A percentile compares a stretch with the other conserved stretches of the same genome.
phyloP scores from a whole-genome alignment of 2,888 invertebrate genomes.

The Drosophila imparisetae region DNA sequence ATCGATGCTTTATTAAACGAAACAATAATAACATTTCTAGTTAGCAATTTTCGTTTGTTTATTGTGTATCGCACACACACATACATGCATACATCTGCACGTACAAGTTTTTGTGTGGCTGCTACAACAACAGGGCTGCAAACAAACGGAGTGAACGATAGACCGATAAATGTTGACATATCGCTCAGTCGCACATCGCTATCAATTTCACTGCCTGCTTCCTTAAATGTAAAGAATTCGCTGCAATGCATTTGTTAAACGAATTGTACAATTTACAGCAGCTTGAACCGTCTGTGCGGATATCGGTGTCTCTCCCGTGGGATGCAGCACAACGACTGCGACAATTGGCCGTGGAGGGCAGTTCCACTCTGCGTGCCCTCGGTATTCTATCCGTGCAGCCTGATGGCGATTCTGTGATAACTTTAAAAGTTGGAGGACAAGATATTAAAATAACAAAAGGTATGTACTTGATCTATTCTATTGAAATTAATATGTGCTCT shows the following conservation, averaged over 20 bases:
- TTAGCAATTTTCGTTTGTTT: slow-evolving; percentile 5
- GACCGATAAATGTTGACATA: slow-evolving; percentile 27
- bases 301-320: slow-evolving; percentile 98
- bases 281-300: slow-evolving; percentile 97
- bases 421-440: slow-evolving; percentile 89
- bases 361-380: slow-evolving; percentile 93
- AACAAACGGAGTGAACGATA: slow-evolving; percentile 35
- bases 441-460: slow-evolving; percentile 86
- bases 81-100: not conserved
- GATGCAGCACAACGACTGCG: slow-evolving; percentile 96
- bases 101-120: slow-evolving; percentile 8
- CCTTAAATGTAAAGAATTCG: slow-evolving; percentile 29
- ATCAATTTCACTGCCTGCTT: slow-evolving; percentile 39
- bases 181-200: slow-evolving; percentile 38
- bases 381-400: slow-evolving; percentile 98
- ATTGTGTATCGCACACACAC: not conserved
- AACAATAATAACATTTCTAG: not conserved
- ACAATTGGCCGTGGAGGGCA: slow-evolving; percentile 96
- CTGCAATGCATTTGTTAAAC: slow-evolving; percentile 30
- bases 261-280: slow-evolving; percentile 61
- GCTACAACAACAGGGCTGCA: slow-evolving; percentile 45
- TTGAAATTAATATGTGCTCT: not conserved
- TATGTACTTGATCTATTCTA: slow-evolving; percentile 27
- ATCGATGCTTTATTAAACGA: not conserved
- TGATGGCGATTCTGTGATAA: slow-evolving; percentile 93